Percentiles rank a stretch among this genome's conserved stretches.
Evolutionary conservation across 1,140 invertebrate species (phyloP).

Genomic region (Platyscapa corneri): DNA sequence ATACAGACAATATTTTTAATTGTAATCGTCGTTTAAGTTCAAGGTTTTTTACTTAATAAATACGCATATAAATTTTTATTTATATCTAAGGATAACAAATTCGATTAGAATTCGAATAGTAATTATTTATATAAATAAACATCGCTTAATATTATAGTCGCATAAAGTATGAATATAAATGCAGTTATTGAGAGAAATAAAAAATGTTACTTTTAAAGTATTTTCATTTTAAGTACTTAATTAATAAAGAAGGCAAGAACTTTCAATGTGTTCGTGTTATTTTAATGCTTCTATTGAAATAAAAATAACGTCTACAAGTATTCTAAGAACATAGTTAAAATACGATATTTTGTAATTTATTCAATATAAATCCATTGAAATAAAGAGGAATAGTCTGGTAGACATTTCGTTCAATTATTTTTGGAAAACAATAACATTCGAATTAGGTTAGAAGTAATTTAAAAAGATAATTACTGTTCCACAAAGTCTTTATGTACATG

Average conservation of each 20-base stretch:
- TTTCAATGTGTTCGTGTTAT: neutral
- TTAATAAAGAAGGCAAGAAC: neutral
- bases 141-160: neutral
- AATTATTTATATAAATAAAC: neutral
- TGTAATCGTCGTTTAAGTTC: neutral
- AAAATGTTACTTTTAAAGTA: neutral
- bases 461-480: neutral
- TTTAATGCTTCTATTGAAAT: neutral
- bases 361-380: neutral
- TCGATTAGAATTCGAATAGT: neutral
- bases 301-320: neutral
- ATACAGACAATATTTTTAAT: neutral
- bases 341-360: constrained; percentile 6
- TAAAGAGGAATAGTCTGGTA: neutral
- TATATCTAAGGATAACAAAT: no score
- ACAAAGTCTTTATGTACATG: neutral
- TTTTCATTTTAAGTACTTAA: neutral
- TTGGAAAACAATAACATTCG: neutral
- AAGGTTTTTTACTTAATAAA: neutral
- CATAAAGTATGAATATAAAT: neutral
- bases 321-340: neutral
- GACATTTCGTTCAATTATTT: neutral
- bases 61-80: neutral
- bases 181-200: neutral
- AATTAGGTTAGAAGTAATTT: neutral